Conservation (phyloP, 2,113 vertebrate species). For the Empidonax traillii region DNA sequence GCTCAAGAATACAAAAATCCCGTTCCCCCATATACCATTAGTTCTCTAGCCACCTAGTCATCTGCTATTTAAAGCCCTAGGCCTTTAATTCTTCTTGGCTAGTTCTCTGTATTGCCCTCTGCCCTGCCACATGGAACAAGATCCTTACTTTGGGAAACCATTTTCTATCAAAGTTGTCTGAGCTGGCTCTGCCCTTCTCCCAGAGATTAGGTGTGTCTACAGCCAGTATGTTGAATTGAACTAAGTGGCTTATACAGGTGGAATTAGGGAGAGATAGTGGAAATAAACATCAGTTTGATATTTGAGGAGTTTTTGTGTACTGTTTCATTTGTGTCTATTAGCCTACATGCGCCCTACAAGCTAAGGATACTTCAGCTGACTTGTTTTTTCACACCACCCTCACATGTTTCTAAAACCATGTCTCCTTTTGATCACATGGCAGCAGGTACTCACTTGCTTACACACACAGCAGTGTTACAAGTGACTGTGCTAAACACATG, state of each 20-base stretch:
- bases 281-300: background rate
- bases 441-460: conserved; percentile 35
- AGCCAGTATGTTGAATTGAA: conserved; percentile 9
- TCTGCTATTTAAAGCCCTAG: background rate
- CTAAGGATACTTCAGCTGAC: background rate
- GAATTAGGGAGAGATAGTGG: background rate
- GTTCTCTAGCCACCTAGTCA: background rate
- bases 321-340: background rate
- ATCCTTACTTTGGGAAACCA: background rate
- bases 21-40: background rate
- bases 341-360: background rate
- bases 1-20: background rate
- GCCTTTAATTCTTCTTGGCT: background rate
- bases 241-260: background rate
- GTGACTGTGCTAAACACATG: background rate
- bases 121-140: background rate
- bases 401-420: conserved; percentile 21
- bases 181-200: background rate
- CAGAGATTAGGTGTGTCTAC: background rate
- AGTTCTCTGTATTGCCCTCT: background rate
- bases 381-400: conserved; percentile 20
- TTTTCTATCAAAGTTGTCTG: background rate
- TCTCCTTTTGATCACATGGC: conserved; percentile 12
- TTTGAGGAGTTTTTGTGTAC: background rate
- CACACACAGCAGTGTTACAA: background rate